Evolutionary conservation across 2,113 vertebrate species (phyloP).

Genomic region (Sinocyclocheilus rhinocerous): DNA sequence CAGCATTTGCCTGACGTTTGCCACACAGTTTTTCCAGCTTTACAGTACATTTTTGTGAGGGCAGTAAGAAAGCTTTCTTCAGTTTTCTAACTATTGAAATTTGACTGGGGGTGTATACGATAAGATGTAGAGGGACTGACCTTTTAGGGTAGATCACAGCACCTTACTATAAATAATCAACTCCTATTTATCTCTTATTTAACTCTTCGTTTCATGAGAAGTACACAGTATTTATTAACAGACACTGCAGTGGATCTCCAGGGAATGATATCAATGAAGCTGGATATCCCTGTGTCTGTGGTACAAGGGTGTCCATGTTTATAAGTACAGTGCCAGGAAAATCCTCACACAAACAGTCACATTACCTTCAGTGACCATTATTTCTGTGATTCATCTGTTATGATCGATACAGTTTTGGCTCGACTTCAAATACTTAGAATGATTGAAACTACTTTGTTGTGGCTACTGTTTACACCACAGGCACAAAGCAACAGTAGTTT

Average conservation of each 20-base stretch:
- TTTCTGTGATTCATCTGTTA: background rate
- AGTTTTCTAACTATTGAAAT: background rate
- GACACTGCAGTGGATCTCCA: background rate
- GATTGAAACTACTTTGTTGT: background rate
- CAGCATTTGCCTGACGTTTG: no score
- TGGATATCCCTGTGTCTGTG: background rate
- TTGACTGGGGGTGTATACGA: background rate
- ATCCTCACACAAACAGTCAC: background rate
- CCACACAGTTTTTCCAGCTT: no score
- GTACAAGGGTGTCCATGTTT: background rate
- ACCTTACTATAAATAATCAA: background rate
- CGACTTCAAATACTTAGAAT: background rate
- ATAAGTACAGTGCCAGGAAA: background rate
- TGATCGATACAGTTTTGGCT: background rate
- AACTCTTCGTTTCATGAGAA: background rate
- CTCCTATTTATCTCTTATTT: no score
- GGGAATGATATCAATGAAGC: background rate
- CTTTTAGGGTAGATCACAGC: background rate
- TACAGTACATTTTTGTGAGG: no score
- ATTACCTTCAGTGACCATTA: background rate
- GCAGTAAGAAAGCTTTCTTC: no score
- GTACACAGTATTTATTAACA: background rate
- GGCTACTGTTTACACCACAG: background rate
- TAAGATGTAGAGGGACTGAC: background rate
- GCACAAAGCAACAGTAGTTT: constrained; percentile 2